Base-by-base conservation (phyloP, 1,140 invertebrate genomes). In the Ganaspis sp. region DNA sequence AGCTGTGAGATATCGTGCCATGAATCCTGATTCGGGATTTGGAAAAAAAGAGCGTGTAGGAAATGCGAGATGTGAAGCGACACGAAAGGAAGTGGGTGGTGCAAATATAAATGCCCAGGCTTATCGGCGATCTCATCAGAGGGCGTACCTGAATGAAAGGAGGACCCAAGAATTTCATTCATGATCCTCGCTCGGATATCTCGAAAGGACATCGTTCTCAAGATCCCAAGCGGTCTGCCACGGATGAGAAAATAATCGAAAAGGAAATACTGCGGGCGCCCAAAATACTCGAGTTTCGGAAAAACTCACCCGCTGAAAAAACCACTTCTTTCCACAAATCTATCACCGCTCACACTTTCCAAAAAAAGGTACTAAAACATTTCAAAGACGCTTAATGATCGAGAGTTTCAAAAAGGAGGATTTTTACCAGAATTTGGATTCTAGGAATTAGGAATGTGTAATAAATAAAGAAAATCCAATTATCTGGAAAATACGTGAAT, bases 121-220 rank as follows among this genome's bases (percentile, higher is more conserved):
- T 88, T 88, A 89, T 88, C 89, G 84, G 76, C 80, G 83, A 90
- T 89, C 85, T 86, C 81, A 81, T 85, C 83, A 77, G 70, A 71
- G 71, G 75, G 78, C 72, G 69, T 76, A 72, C 5, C 40, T 17
- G 49, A 72, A 83, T 83, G 78, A 83, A 81, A 82, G 79, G 79
- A 72, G 72, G 74, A 74, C 74, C 74, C 23, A 82, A 81, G 82
- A 81, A 83, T 85, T 88, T 89, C 89, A 89, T 90, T 90, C 87
- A 88, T 78, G 78, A 74, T 78, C 73, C 53, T 37, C 69, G 38
- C 23, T 73, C 49, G 76, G 75, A 72, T 84, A 86, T 88, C 85
- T 89, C 78, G 69, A 81, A 74, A 84, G 78, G 83, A 86, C 82
- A 87, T 88, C 86, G 75, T 53, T 71, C 70, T 37, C 17, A 49